These are phyloP conservation scores for Polylopha cassiicola DNA, from an alignment of 2,888 invertebrate genomes.

Conservation along the genomic window DNA sequence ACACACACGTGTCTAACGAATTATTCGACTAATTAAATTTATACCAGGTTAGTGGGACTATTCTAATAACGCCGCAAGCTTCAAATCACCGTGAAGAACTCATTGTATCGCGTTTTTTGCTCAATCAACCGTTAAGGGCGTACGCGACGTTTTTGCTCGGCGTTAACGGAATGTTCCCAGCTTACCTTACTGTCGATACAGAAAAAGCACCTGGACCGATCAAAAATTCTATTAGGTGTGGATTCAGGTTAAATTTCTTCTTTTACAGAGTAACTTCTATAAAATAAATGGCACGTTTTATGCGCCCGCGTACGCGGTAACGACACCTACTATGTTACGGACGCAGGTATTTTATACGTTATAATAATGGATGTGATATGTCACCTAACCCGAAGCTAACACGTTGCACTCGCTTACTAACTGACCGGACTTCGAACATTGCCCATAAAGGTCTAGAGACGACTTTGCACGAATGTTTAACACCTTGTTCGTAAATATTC, in stretches of 20 bases:
- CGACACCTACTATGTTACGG: conserved; percentile 56
- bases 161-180: conserved; percentile 13
- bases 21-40: conserved; percentile 18
- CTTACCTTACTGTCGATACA: not conserved
- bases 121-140: conserved; percentile 12
- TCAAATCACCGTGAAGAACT: conserved; percentile 8
- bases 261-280: conserved; percentile 76
- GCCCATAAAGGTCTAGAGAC: conserved; percentile 57
- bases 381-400: conserved; percentile 34
- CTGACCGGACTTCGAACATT: conserved; percentile 17
- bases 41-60: conserved; percentile 9
- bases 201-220: conserved; percentile 1
- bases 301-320: conserved; percentile 57
- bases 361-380: conserved; percentile 29
- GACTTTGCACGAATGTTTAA: conserved; percentile 54
- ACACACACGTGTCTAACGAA: conserved; percentile 14
- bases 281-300: conserved; percentile 71
- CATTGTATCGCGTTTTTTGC: conserved; percentile 9
- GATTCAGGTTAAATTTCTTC: conserved; percentile 42
- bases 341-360: conserved; percentile 50
- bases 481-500: conserved; percentile 9
- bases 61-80: conserved; percentile 8
- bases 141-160: conserved; percentile 10
- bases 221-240: conserved; percentile 4
- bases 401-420: conserved; percentile 38